Evolutionary conservation across 2,888 invertebrate species (phyloP).

Genomic region (Parnassius mnemosyne): DNA sequence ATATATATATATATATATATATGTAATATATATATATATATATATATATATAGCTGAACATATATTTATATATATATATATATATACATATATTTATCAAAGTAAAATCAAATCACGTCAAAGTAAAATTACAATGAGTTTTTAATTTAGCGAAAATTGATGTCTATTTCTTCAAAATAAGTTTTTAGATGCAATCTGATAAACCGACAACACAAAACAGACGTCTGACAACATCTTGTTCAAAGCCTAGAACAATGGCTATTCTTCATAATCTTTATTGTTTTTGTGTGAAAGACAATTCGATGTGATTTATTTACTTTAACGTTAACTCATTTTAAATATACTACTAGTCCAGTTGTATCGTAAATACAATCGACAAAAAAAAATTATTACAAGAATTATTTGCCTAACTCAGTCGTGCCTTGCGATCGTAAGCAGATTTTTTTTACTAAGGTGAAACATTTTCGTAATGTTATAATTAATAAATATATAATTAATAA

Average conservation of each 20-base stretch:
- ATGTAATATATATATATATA: no score
- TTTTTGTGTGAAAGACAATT: slow-evolving; percentile 5
- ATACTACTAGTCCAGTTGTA: not conserved
- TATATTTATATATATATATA: no score
- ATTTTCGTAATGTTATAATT: not conserved
- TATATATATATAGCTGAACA: no score
- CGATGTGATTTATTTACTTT: not conserved
- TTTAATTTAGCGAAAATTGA: no score
- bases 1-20: no score
- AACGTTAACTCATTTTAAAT: not conserved
- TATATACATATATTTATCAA: no score
- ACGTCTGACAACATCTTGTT: not conserved
- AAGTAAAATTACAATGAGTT: no score
- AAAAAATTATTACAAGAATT: not conserved
- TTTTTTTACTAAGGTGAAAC: not conserved
- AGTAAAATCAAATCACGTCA: no score
- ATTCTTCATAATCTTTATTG: slow-evolving; percentile 15
- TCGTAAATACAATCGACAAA: not conserved
- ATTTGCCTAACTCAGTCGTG: slow-evolving; percentile 16
- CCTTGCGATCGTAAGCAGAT: not conserved
- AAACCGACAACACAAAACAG: not conserved
- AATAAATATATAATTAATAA: no score
- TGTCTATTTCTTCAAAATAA: no score
- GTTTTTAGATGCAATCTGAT: no score
- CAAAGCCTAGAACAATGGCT: slow-evolving; percentile 11